Evolutionary conservation across 2,797 vertebrate species (phyloP).

Genomic region (Anomalospiza imberbis): DNA sequence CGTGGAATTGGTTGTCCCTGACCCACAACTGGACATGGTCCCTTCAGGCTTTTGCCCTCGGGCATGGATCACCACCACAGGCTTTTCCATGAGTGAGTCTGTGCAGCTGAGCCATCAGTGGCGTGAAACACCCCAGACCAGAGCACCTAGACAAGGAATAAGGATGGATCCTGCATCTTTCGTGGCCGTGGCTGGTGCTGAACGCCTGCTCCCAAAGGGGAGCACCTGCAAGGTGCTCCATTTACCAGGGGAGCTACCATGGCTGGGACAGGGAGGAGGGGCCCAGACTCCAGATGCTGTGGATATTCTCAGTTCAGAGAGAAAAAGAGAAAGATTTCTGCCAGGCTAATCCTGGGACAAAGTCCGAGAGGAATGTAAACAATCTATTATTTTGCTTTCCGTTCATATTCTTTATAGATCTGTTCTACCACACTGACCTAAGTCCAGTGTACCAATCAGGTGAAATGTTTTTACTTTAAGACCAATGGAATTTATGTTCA

Average conservation of each 20-base stretch:
- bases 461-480: too few species aligned
- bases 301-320: too few species aligned
- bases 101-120: not conserved
- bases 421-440: too few species aligned
- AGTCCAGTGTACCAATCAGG: too few species aligned
- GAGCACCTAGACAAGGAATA: not conserved
- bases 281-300: not conserved
- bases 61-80: not conserved
- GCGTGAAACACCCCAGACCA: not conserved
- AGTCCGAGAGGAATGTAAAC: too few species aligned
- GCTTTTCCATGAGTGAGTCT: not conserved
- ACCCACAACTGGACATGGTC: not conserved
- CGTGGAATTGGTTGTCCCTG: not conserved
- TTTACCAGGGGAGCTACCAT: not conserved
- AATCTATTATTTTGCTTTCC: too few species aligned
- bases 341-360: too few species aligned
- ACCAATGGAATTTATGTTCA: too few species aligned
- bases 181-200: accelerated
- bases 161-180: not conserved
- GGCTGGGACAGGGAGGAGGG: not conserved
- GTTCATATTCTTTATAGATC: too few species aligned
- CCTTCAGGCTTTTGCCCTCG: accelerated
- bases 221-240: not conserved
- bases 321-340: too few species aligned
- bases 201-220: accelerated